Base-by-base conservation (phyloP, 2,888 invertebrate species). In the Pheosia tremula region DNA sequence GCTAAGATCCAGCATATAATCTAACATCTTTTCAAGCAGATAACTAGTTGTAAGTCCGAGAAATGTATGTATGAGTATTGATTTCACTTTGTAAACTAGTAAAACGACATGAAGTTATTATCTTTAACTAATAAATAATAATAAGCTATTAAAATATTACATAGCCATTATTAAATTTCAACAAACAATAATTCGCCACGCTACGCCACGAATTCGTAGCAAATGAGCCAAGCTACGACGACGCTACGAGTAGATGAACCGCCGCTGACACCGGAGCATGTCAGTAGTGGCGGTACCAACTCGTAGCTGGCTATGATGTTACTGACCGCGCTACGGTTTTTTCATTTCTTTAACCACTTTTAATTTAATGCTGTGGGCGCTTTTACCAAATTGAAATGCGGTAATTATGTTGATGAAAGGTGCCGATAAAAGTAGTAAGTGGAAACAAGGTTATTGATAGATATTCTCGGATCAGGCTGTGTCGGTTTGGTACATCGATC, bases 211-310 rank as follows among this genome's bases (percentile, higher is more conserved):
- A 37, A 45, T 7, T 49, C 43, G 61, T 65, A 72, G 62, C 45
- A 56, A 69, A 63, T 69, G 62, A 69, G 43, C 72, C 62, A 64
- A 52, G 70, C 70, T 69, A 71, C 61, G 61, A 71, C 58, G 63
- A 63, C 50, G 63, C 70, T 71, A 69, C 73, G 45, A 54, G 13
- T 59, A 24, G 24, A 24, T 24, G 24, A 58, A 63, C 61, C 61
- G 59, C 52, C 57, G 63, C 66, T 61, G 66, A 63, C 61, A 66
- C 43, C 63, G 70, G 62, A 71, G 66, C 69, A 61, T 41, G 58
- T 57, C 61, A n/a, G 53, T 55, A 4, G 41, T 5, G 58, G 50
- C 58, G 24, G 24, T 24, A 24, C 24, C 24, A 24, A 2, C 24
- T 24, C 24, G 24, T 24, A 24, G 60, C 57, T 63, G 60, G 63